Evolutionary conservation across 2,888 invertebrate genomes (phyloP), one percentile per base, ranked within the genome.

Genomic region (Enchytraeus crypticus): DNA sequence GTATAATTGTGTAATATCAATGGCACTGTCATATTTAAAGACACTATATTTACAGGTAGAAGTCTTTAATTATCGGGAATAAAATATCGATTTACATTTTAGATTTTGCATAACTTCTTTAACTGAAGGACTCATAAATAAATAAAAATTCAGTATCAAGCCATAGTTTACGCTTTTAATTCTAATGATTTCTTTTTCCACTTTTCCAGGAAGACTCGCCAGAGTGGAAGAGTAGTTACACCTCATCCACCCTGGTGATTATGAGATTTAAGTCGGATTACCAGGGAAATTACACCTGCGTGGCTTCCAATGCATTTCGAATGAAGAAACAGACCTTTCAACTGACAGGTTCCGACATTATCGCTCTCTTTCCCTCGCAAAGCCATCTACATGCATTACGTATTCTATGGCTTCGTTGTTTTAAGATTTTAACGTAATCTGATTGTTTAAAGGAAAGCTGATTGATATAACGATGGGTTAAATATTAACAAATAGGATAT

Each of bases 201-300:
- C n/a, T n/a, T n/a, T n/a, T 23, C n/a, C 51, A 69, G 69, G 66
- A 67, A 53, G 69, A 69, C 60, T 47, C 57, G 18, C 68, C 66
- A 5, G 66, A 64, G 30, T 66, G 69, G 65, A 32, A 66, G n/a
- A 51, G 56, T 18, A 60, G 56, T 30, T 67, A 69, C 55, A 58
- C 64, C 0, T 66, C 68, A 21, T 69, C 69, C 5, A 69, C 69
- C 0, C 63, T 69, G 33, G 69, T 69, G 53, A 67, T 69, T 62
- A 69, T 66, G 63, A 53, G 64, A 32, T 69, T 67, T 53, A 51
- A 55, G 23, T 56, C 62, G 8, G 53, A 61, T 18, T 60, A 63
- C 46, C 65, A 61, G 27, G 69, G 67, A 57, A 66, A 69, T 58
- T 69, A 67, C 61, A 66, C 69, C 14, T 69, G 69, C 53, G 63